A percentile compares a stretch with the other conserved stretches of the same genome.
These are phyloP conservation scores for Canis aureus DNA, from an alignment of 2,113 vertebrate genomes.

Conservation along the genomic window DNA sequence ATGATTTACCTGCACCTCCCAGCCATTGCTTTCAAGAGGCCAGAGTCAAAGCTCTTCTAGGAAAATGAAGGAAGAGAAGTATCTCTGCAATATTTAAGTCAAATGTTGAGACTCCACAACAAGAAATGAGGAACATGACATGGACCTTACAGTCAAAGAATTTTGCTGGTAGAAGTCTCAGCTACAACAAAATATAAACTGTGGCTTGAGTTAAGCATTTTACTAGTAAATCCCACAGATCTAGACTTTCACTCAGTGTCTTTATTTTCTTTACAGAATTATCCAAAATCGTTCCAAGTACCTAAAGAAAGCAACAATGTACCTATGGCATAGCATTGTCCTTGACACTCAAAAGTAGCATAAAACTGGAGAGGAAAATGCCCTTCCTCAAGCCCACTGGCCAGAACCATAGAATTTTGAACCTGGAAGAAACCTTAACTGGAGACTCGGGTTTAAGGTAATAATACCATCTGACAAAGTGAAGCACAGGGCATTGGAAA, in stretches of 20 bases:
- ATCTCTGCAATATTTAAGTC: neutral
- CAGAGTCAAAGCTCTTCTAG: neutral
- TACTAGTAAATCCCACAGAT: neutral
- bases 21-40: neutral
- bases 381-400: neutral
- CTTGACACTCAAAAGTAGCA: neutral
- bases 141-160: neutral
- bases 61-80: neutral
- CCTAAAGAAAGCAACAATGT: neutral
- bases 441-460: neutral
- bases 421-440: neutral
- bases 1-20: neutral
- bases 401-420: neutral
- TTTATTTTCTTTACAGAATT: neutral
- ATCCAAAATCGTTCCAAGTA: neutral
- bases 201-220: neutral
- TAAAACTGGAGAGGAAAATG: neutral
- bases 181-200: neutral
- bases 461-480: neutral
- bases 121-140: neutral
- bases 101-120: neutral
- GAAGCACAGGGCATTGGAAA: neutral
- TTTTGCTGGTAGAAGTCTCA: slow-evolving; percentile 25
- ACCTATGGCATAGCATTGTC: neutral
- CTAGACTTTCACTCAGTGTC: neutral